Base-by-base conservation (phyloP, 2,888 invertebrate genomes). In the Fissipunctia ypsillon region DNA sequence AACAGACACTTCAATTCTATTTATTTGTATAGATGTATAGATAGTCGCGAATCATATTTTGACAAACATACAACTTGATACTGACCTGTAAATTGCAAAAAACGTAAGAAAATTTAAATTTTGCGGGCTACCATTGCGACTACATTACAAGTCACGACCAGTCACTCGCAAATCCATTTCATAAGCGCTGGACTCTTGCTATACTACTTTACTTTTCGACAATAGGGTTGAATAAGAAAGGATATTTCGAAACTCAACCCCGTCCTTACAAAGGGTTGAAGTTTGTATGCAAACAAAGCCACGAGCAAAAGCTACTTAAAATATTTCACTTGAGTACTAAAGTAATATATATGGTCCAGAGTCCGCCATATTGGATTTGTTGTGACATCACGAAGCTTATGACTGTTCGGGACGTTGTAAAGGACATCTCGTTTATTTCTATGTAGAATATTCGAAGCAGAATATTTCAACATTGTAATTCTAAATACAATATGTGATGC, bases 371-470 rank as follows among this genome's bases (percentile, higher is more conserved):
- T 80, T 80, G 80, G 57, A 73, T 64, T 63, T 43, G 41, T 25
- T 43, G 52, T 63, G 79, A 80, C 84, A 48, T 80, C 79, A 84
- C 84, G 84, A 84, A 59, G 10, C n/a, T 41, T 63, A 73, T 64
- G 81, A 60, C 35, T 73, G 60, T 73, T 54, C 52, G n/a, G 25
- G 3, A 52, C 10, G 35, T 57, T 67, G 31, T 54, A 54, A 28
- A 59, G 28, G 63, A 64, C 56, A 60, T 16, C 31, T 54, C 54
- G 56, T 80, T 80, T 80, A 80, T 73, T 59, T 57, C 5, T 48
- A n/a, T 43, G 54, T 77, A 43, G 31, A 31, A 28, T n/a, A 52
- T 65, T n/a, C n/a, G n/a, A 57, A 16, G 54, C 12, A 41, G 38
- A 78, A 52, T 45, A 25, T 48, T 19, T 60, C 6, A 22, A 35